Base-by-base conservation (phyloP, 2,888 invertebrate species). In the Galeruca laticollis region DNA sequence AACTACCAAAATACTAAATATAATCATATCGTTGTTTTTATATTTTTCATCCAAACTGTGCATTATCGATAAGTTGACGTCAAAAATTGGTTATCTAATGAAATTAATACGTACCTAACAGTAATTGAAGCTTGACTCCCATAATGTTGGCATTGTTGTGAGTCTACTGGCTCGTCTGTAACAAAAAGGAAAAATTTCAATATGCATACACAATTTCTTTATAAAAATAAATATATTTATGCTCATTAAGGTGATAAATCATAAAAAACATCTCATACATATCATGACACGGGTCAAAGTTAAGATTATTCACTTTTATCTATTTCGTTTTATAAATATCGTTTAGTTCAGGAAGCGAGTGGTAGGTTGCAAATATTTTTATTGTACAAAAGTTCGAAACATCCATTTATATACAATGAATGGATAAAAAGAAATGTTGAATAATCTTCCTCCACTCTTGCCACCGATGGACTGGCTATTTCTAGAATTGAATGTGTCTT, bases 41-140 rank as follows among this genome's bases (percentile, higher is more conserved):
- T n/a, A n/a, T n/a, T n/a, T n/a, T n/a, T n/a, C n/a, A n/a, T 26
- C 26, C 26, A 26, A 26, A 26, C 26, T 26, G 26, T 26, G 6
- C 15, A 2, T 57, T 57, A 35, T 54, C 33, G 1, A 56, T 31
- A 4, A 40, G 20, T 47, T 64, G 40, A 69, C 52, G 69, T 64
- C 43, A 64, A 26, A 15, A 60, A 59, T 15, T 54, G 31, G 54
- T 59, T 61, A 26, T 40, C 10, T 65, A 64, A 70, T 68, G 69
- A 21, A 61, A 70, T 72, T 61, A 62, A 74, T 73, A 81, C 83
- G 76, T 82, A 84, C 84, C 84, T 82, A 84, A 76, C 72, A 82
- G 78, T 74, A 83, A 80, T 75, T 83, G 83, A 80, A 83, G 80
- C 82, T 79, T 82, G 80, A 83, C 82, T 80, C 81, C 84, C 85